Evolutionary conservation across 53 echinoderm and acorn worm species (phyloP), one percentile per base, ranked within the genome.

Genomic region (Pentamera pediparva): DNA sequence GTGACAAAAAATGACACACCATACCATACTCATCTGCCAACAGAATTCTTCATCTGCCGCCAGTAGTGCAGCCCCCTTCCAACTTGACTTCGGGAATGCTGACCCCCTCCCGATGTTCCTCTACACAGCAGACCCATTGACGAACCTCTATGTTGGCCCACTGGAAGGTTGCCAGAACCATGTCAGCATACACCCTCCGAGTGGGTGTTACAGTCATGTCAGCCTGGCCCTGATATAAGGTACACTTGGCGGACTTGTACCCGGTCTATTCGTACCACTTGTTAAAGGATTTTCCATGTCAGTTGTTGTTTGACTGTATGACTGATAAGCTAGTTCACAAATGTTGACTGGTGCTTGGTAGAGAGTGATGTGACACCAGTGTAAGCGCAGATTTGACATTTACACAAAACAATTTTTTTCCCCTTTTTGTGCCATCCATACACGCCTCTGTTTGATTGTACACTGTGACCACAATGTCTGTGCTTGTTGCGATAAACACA

Each of bases 51-150:
- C 13, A 59, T 30, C 13, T 25, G 26, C 59, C 22, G 59, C 59
- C 59, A 59, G 15, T 30, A 15, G 29, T 59, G 59, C 59, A 59
- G 29, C n/a, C n/a, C 22, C 59, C 59, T 30, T 25, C 26, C 31
- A 59, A 59, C 59, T 59, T 59, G 17, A 59, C 59, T 25, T 15
- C 59, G 59, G 59, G 17, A 59, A 59, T 59, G 59, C 22, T 59
- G 59, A 15, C 59, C 59, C 27, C 15, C 19, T 59, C 15, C 15
- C 29, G 27, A 30, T 59, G 59, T 2, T 59, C 26, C 26, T 59
- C 59, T 15, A 59, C 13, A 30, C 59, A 26, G 31, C 59, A 59
- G 3, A 30, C 59, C 59, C 59, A 59, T 59, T 59, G 59, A 17
- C 26, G 27, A 13, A 59, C 59, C 26, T 59, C 31, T 27, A 59